Evolutionary conservation across 2,113 vertebrate species (phyloP), one percentile per base, ranked within the genome.

Genomic region (Mustela nigripes): DNA sequence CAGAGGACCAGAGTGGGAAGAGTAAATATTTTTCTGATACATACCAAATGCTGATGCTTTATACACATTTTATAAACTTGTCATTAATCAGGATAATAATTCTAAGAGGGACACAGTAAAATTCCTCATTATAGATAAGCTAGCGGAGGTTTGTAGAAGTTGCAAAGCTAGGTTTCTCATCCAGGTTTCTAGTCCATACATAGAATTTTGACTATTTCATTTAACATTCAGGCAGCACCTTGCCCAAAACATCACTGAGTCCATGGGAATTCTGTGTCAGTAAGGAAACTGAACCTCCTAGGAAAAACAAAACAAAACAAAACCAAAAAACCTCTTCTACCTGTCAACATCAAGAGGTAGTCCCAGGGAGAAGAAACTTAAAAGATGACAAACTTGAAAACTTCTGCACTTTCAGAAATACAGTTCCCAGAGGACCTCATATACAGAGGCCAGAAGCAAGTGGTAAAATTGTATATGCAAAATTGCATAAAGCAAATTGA

Each of bases 221-320:
- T 79, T 78, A 82, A 67, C n/a, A 86, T 89, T n/a, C 79, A 94
- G 31, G 21, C 7, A 50, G 33, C 24, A 88, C 5, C 6, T 45
- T 96, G 31, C 33, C 24, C 39, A 62, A 84, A 63, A 88, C 33
- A 82, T 96, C 33, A 71, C 58, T 53, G 58, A 60, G 15, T 88
- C 82, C 79, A 11, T 39, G 60, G 42, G 48, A 73, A 42, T 78
- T 93, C 56, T 85, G 7, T 65, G 42, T 93, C 33, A 80, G 48
- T 42, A 85, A 63, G 42, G 78, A 96, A 76, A 50, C 1, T 18
- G 9, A 63, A 42, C 1, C 1, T 79, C 22, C 3, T 15, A 53
- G 3, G 39, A 76, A 87, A 48, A 92, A 42, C 42, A 42, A 71
- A 60, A 28, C 42, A n/a, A 63, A 48, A 69, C 33, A 2, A 76